Conservation (phyloP, 2,888 invertebrate species). For the Microdon myrmicae region DNA sequence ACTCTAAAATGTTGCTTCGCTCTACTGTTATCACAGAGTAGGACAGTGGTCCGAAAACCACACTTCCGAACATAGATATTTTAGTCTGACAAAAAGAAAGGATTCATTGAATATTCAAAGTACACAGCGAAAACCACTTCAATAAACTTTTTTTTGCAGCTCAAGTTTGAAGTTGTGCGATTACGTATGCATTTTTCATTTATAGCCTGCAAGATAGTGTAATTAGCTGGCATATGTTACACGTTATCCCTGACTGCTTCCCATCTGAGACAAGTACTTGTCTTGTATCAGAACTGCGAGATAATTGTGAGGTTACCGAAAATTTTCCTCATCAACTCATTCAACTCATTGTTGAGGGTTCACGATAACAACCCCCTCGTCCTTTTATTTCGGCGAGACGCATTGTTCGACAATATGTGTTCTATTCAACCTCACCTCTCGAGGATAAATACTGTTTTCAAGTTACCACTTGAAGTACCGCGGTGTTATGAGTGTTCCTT, state of each 20-base stretch:
- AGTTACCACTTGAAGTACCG: conserved; percentile 41
- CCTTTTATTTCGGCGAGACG: conserved; percentile 13
- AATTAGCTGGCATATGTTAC: neutral
- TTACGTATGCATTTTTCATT: conserved; percentile 6
- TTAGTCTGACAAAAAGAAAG: too few species aligned
- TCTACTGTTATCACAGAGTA: too few species aligned
- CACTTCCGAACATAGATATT: too few species aligned
- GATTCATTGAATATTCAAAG: too few species aligned
- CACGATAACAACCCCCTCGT: conserved; percentile 23
- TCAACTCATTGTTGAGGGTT: conserved; percentile 33
- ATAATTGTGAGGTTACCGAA: conserved; percentile 43
- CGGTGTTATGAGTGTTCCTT: conserved; percentile 15
- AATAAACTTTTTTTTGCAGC: conserved; percentile 3
- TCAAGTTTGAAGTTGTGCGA: too few species aligned
- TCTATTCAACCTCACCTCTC: conserved; percentile 30
- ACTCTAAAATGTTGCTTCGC: too few species aligned
- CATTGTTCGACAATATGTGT: conserved; percentile 40
- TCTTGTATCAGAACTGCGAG: conserved; percentile 17
- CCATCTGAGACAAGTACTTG: conserved; percentile 1
- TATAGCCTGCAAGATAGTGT: conserved; percentile 2
- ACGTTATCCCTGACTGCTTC: conserved; percentile 1
- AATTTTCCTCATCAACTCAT: conserved; percentile 47
- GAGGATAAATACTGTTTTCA: conserved; percentile 41
- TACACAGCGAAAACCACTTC: too few species aligned
- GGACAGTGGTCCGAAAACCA: too few species aligned